Conservation (phyloP, 1,140 invertebrate species). For the Pygmarrhopalites habei region DNA sequence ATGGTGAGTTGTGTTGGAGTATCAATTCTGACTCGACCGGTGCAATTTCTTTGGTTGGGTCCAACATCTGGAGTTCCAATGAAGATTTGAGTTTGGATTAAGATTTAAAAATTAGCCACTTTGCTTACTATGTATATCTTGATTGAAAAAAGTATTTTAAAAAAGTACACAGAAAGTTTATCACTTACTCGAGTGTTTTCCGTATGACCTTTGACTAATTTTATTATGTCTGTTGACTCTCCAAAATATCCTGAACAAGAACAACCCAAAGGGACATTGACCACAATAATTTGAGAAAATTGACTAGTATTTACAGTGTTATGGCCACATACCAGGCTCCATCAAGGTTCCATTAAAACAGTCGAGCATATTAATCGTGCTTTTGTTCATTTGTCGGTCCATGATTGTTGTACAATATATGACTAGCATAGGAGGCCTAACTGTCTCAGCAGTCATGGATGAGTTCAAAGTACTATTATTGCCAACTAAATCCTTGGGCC, state of each 20-base stretch:
- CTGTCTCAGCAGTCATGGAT: background rate
- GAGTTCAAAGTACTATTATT: no score
- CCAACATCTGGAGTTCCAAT: no score
- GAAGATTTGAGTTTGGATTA: no score
- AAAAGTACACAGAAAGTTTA: no score
- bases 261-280: no score
- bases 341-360: conserved; percentile 79
- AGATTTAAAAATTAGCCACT: no score
- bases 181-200: conserved; percentile 4
- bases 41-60: conserved; percentile 48
- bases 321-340: conserved; percentile 45
- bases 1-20: conserved; percentile 71
- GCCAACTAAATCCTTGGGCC: conserved; percentile 54
- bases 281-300: no score
- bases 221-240: conserved; percentile 60
- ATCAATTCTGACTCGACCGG: conserved; percentile 69
- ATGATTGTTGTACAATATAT: conserved; percentile 32
- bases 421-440: conserved; percentile 28
- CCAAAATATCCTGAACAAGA: conserved; percentile 46
- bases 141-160: no score
- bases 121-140: no score
- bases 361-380: conserved; percentile 57
- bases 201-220: background rate
- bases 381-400: conserved; percentile 52
- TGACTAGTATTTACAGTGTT: no score